phyloP scores from a whole-genome alignment of 2,888 invertebrate species.

The Habrosyne pyritoides region DNA sequence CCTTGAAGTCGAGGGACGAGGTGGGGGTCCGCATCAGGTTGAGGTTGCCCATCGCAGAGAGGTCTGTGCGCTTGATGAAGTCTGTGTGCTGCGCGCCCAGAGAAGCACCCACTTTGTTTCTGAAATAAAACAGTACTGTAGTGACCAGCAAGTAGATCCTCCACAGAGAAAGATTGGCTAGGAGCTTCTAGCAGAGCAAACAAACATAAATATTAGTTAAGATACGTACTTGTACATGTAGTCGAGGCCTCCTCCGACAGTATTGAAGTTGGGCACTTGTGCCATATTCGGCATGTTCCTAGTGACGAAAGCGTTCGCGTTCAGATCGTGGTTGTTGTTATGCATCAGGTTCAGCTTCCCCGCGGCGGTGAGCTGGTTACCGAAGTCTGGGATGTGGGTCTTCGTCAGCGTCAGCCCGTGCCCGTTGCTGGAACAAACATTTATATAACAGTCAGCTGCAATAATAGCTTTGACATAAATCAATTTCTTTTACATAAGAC shows the following conservation, averaged over 20 bases:
- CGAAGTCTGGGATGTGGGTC: conserved; percentile 44
- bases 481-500: no score
- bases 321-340: conserved; percentile 45
- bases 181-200: no score
- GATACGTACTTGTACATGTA: conserved; percentile 58
- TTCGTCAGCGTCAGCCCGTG: conserved; percentile 46
- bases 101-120: conserved; percentile 47
- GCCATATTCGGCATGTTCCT: conserved; percentile 50
- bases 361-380: conserved; percentile 44
- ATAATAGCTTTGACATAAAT: no score
- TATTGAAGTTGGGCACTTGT: conserved; percentile 55
- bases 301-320: conserved; percentile 55
- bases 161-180: no score
- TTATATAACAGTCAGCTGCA: background rate
- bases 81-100: conserved; percentile 42
- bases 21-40: conserved; percentile 41
- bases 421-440: conserved; percentile 39
- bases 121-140: conserved; percentile 24
- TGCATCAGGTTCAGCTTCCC: conserved; percentile 46
- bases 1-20: conserved; percentile 51
- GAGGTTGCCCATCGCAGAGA: conserved; percentile 47
- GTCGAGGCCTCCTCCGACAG: conserved; percentile 55
- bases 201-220: no score
- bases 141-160: no score
- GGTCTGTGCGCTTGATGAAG: conserved; percentile 45